Conservation (phyloP, 2,113 vertebrate genomes). For the Cacatua alba region DNA sequence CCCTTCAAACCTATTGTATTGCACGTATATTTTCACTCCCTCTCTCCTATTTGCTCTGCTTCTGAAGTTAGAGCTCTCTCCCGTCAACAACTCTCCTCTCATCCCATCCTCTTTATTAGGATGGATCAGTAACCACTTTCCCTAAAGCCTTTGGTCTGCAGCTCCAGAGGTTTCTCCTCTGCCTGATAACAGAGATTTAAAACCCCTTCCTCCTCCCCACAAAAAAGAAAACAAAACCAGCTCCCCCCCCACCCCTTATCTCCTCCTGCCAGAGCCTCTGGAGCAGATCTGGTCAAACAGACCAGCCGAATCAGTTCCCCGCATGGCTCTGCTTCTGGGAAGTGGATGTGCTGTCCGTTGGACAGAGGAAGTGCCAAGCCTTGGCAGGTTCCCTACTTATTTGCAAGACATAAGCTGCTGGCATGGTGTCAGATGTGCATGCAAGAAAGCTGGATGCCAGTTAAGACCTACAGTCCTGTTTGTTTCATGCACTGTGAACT, state of each 20-base stretch:
- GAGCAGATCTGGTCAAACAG: conserved; percentile 24
- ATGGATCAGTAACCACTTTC: background rate
- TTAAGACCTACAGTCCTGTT: conserved; percentile 50
- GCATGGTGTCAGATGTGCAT: conserved; percentile 31
- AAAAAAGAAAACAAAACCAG: background rate
- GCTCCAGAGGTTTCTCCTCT: conserved; percentile 18
- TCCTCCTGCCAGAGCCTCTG: conserved; percentile 14
- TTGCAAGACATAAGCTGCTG: conserved; percentile 64
- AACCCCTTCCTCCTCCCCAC: background rate
- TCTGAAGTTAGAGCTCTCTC: background rate
- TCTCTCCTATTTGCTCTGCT: background rate
- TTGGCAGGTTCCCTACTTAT: conserved; percentile 38
- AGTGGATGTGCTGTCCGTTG: conserved; percentile 26
- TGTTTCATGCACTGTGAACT: conserved; percentile 60
- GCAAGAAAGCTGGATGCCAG: conserved; percentile 49
- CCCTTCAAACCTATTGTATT: background rate
- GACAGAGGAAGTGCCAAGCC: conserved; percentile 48
- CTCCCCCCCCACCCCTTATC: background rate
- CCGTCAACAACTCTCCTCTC: background rate
- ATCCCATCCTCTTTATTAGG: background rate
- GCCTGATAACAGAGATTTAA: conserved; percentile 6
- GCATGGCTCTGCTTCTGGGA: conserved; percentile 3
- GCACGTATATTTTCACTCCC: background rate
- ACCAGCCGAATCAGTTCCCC: background rate
- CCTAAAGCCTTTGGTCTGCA: background rate